Base-by-base conservation (phyloP, 2,797 vertebrate species). In the Parauchenoglanis ngamensis region DNA sequence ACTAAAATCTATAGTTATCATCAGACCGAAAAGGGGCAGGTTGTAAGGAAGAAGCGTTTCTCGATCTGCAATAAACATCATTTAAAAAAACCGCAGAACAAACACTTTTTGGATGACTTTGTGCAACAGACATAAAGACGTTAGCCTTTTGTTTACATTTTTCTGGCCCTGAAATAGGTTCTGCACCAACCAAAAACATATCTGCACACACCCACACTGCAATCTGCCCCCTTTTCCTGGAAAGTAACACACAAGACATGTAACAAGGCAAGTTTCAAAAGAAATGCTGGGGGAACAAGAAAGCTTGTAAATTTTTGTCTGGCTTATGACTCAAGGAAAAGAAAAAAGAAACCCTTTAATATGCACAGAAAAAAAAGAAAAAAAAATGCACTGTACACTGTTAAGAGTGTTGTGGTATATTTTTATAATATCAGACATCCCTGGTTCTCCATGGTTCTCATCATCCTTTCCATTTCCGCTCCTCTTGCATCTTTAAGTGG, bases 131-230 rank as follows among this genome's bases (percentile, higher is more conserved):
- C 44, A 70, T 12, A 40, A 11, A 23, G 4, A 25, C 7, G 2
- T 25, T 59, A 40, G 40, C 78, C 12, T 46, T 81, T 81, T 63
- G 23, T 81, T 81, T n/a, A 63, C 23, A 44, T 56, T 81, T 78
- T 81, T 81, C 57, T n/a, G 78, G 78, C 78, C 57, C 57, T 63
- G 40, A 81, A 81, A 81, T n/a, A 65, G 23, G 23, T 28, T 31
- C 2, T 68, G 68, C 28, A 46, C 4, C 81, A 52, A 67, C 25
- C 44, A 82, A 46, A 67, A 65, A 82, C 80, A 81, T 46, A 44
- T 35, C 35, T 80, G 54, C 31, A 46, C 13, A 28, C 79, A 17
- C 40, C 40, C 59, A 49, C 59, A 63, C 23, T 49, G 59, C 40
- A 81, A 81, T 65, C 59, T n/a, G 23, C 80, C 80, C 23, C 35